Base-by-base conservation (phyloP, 2,113 vertebrate species). In the Myotis brandtii region DNA sequence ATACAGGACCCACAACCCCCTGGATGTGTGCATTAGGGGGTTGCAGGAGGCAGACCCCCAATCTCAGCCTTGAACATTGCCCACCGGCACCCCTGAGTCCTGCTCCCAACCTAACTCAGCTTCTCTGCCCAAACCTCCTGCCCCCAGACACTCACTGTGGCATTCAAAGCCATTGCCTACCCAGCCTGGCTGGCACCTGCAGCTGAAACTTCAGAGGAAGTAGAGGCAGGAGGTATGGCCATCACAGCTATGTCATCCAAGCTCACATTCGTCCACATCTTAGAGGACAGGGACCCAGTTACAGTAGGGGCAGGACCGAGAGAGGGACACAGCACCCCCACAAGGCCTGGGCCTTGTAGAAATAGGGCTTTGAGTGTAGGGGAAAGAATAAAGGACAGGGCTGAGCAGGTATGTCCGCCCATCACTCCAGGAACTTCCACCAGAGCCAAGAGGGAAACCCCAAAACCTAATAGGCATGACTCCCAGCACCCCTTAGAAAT, bases 221-320 rank as follows among this genome's bases (percentile, higher is more conserved):
- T 99, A 99, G 98, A 99, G 98, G 92, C 99, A 99, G 82, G 99
- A 99, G 0, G 99, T 98, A 0, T 99, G 99, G 98, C 99, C 97
- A 98, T 99, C 99, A 0, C 99, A 99, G 97, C 99, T 99, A 97
- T 99, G 99, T 76, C 99, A 99, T 4, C 99, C 99, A 0, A 99
- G 98, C 97, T 99, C 99, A 77, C 99, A 99, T 90, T 99, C 99
- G 0, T 99, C 99, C 6, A 99, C 96, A 93, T 99, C 99, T 99
- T 95, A n/a, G 85, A 91, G 54, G 32, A 75, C 32, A 62, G 76
- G 94, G 67, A 69, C 27, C 32, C n/a, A 48, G 46, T 81, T 34
- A 3, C 30, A 30, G 88, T 40, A 46, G 4, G 52, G n/a, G 6
- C 18, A 52, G 66, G 59, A 25, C 0, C 11, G 40, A 21, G 9